Evolutionary conservation across 2,888 invertebrate species (phyloP), one percentile per base, ranked within the genome.

Genomic region (Aphodius granarius): DNA sequence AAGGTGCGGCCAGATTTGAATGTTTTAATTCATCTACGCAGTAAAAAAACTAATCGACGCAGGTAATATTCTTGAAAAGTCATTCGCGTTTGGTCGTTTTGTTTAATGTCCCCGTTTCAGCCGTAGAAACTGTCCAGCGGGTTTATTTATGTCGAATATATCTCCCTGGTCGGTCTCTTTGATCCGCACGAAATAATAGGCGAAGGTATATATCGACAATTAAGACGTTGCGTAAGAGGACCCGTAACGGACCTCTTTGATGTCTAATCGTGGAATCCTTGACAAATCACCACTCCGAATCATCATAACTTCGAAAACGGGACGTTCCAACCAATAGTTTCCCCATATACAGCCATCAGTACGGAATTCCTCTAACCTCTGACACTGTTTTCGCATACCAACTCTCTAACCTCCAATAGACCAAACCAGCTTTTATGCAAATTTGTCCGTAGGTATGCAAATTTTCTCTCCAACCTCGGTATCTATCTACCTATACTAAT

Each of bases 171-270:
- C 43, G 43, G 43, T 13, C 2, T 43, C 43, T 43, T 43, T 43
- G 43, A 43, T 43, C 43, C 43, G 13, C 43, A 9, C 68, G 68
- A 68, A 68, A 68, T 21, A 68, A 68, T 68, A 20, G 21, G 5
- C 21, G 68, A 20, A 20, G 20, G 18, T n/a, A 22, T 84, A 85
- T 85, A 85, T 85, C 82, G 83, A 84, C 84, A 84, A 84, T 85
- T 84, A 84, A 83, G 80, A 82, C 80, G 80, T 75, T 75, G 68
- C 72, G 75, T 72, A 75, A 75, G 68, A 20, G 68, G 68, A 13
- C 9, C 43, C 43, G 43, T 43, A 43, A 43, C 43, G 43, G 43
- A 43, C 13, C 43, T 13, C 43, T 43, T 43, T 43, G 43, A 43
- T 43, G 43, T 43, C 43, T 43, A 43, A 43, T 43, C 43, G 43